Conservation (phyloP, 2,888 invertebrate species). For the Schizotus pectinicornis region DNA sequence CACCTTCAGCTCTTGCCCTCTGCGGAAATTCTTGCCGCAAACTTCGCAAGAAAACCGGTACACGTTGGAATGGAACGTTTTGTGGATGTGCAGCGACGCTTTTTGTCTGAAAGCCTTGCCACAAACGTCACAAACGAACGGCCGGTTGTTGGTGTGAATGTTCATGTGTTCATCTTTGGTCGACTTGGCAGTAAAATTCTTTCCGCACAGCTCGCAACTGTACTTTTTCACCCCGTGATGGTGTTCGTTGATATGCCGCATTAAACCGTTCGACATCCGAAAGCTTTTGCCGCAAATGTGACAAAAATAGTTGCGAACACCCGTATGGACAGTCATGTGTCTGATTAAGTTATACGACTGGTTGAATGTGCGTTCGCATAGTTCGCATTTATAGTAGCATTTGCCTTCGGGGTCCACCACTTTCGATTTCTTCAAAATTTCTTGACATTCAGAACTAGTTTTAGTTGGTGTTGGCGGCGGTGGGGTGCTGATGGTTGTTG, state of each 20-base stretch:
- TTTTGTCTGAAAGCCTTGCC: slow-evolving; percentile 62
- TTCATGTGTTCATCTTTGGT: slow-evolving; percentile 62
- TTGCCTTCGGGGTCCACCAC: slow-evolving; percentile 39
- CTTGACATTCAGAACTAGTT: slow-evolving; percentile 16
- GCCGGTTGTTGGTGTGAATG: slow-evolving; percentile 58
- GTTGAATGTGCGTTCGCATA: slow-evolving; percentile 55
- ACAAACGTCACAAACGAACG: slow-evolving; percentile 64
- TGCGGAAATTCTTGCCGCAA: slow-evolving; percentile 64
- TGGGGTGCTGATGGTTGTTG: too few species aligned
- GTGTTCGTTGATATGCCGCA: slow-evolving; percentile 61
- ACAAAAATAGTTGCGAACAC: slow-evolving; percentile 60
- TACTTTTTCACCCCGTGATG: slow-evolving; percentile 61
- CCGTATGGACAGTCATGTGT: slow-evolving; percentile 60
- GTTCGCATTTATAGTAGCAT: slow-evolving; percentile 54
- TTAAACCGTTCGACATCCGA: slow-evolving; percentile 60
- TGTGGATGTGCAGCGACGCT: slow-evolving; percentile 55
- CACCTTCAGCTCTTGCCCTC: slow-evolving; percentile 62
- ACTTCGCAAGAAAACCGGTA: slow-evolving; percentile 58
- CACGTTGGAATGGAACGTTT: slow-evolving; percentile 38
- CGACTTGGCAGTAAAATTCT: slow-evolving; percentile 60
- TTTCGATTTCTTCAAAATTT: slow-evolving; percentile 12
- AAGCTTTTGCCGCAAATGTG: slow-evolving; percentile 63
- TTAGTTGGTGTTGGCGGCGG: not conserved
- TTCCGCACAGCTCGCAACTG: slow-evolving; percentile 60
- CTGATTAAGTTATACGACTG: slow-evolving; percentile 56